Percentiles rank a stretch among this genome's conserved stretches.
phyloP scores from a whole-genome alignment of 2,888 invertebrate genomes.

The Agrotis segetum region DNA sequence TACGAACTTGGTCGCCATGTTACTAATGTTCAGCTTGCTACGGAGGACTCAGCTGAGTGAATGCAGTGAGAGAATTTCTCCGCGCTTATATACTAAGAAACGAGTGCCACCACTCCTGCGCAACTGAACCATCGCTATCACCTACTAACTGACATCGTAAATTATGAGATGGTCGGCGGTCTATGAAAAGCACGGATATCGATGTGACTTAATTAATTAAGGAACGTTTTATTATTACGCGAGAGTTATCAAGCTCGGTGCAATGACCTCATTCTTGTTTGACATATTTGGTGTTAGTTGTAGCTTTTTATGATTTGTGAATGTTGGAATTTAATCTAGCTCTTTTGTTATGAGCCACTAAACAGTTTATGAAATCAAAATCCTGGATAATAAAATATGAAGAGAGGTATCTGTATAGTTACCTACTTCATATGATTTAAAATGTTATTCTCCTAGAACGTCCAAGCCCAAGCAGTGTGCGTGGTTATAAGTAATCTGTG shows the following conservation, averaged over 20 bases:
- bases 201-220: slow-evolving; percentile 56
- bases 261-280: slow-evolving; percentile 64
- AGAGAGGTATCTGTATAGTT: slow-evolving; percentile 11
- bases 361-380: not conserved
- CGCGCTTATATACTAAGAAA: slow-evolving; percentile 82
- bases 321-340: slow-evolving; percentile 20
- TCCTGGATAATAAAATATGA: not conserved
- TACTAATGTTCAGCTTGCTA: slow-evolving; percentile 61
- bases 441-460: no score
- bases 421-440: no score
- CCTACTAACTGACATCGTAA: slow-evolving; percentile 85
- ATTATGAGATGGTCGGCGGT: slow-evolving; percentile 80
- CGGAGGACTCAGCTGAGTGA: slow-evolving; percentile 74
- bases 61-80: slow-evolving; percentile 90
- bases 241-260: slow-evolving; percentile 47
- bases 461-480: no score
- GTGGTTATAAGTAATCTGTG: no score
- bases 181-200: slow-evolving; percentile 65
- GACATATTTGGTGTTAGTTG: slow-evolving; percentile 29
- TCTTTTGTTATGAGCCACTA: slow-evolving; percentile 19
- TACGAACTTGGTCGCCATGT: slow-evolving; percentile 85
- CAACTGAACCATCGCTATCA: slow-evolving; percentile 81
- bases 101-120: slow-evolving; percentile 74
- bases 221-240: slow-evolving; percentile 54
- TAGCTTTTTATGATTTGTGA: slow-evolving; percentile 1